These are phyloP conservation scores for Vidua macroura DNA, from an alignment of 2,113 vertebrate species.

Conservation along the genomic window DNA sequence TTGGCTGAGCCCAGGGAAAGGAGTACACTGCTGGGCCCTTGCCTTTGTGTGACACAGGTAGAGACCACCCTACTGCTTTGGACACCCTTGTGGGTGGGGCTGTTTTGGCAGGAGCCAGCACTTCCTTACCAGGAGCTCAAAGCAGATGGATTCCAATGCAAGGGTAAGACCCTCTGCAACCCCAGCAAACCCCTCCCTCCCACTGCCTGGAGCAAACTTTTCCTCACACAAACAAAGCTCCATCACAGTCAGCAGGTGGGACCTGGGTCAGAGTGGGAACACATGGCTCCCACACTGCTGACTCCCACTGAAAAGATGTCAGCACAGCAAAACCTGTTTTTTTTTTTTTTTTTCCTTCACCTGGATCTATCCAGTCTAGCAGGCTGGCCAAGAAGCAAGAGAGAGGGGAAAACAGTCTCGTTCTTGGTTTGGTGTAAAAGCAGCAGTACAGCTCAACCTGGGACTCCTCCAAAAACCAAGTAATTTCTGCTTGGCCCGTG, in stretches of 20 bases:
- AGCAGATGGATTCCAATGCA: not conserved
- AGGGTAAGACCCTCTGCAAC: not conserved
- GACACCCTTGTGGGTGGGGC: accelerated
- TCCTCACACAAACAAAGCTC: not conserved
- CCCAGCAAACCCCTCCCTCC: not conserved
- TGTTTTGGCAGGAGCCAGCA: not conserved
- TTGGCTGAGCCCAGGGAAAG: not conserved
- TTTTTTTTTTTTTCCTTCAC: not conserved
- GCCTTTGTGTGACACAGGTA: not conserved
- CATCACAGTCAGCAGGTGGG: not conserved
- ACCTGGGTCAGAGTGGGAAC: not conserved
- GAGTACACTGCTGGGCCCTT: accelerated
- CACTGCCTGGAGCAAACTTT: not conserved
- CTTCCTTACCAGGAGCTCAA: not conserved
- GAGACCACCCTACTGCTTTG: not conserved
- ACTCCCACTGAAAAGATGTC: not conserved
- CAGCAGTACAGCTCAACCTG: not conserved
- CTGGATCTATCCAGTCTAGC: not conserved
- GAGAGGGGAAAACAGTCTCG: not conserved
- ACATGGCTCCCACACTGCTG: not conserved
- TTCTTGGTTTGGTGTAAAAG: not conserved
- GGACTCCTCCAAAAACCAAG: not conserved
- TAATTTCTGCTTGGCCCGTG: not conserved
- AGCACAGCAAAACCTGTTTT: not conserved
- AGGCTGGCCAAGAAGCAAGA: accelerated